Base-by-base conservation (phyloP, 2,113 vertebrate species). In the Vanacampus margaritifer region DNA sequence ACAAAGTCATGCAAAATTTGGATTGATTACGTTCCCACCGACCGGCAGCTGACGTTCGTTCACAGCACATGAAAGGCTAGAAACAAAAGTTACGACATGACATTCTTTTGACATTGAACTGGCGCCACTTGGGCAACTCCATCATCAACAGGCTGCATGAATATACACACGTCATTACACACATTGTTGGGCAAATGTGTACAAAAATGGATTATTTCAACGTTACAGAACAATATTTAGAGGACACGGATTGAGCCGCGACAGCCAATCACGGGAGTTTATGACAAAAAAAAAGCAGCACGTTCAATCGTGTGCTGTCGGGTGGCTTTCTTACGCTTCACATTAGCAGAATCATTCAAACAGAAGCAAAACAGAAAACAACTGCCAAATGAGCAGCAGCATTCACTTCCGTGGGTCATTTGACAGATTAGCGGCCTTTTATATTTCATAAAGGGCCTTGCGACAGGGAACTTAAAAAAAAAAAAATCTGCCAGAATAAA, bases 1-100 rank as follows among this genome's bases (percentile, higher is more conserved):
- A 79, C 67, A 79, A 79, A 76, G 65, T 67, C 51, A 19, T 14
- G 41, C n/a, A 65, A 57, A 75, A 7, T 17, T 28, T 75, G 26
- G 48, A 28, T 71, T 14, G 54, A 67, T 26, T 53, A n/a, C 61
- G 3, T 23, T 59, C n/a, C 5, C n/a, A 24, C 61, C 36, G 5
- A 24, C 61, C 36, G 5, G 32, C 24, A 11, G 28, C 56, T 37
- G 4, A 32, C 28, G 28, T 32, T 32, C 28, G 28, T 4, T n/a
- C 26, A 53, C 14, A 37, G 43, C 35, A 79, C 39, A 79, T 64
- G 28, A 67, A 23, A 78, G 5, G 59, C 43, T 23, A 57, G 26
- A 16, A 14, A 7, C 45, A 10, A 59, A 21, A 32, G 8, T 61
- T 26, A 63, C 63, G 24, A 39, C n/a, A 9, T 61, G 48, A 71